These are phyloP conservation scores for Venustoraphidia nigricollis DNA, from an alignment of 2,888 invertebrate species.

Conservation along the genomic window DNA sequence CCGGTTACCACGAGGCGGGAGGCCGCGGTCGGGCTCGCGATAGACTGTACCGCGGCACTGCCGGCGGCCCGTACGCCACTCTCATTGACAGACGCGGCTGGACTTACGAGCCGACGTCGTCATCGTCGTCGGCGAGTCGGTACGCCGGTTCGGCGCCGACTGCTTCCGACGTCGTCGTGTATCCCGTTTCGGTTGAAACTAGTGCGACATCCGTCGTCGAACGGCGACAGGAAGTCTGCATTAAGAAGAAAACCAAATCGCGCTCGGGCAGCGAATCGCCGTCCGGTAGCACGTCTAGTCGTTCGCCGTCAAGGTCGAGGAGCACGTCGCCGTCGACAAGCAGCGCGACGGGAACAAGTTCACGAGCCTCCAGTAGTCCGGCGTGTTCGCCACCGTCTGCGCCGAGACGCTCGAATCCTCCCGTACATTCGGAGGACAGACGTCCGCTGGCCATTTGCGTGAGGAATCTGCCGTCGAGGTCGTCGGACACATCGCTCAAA, in stretches of 20 bases:
- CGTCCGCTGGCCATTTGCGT: constrained; percentile 82
- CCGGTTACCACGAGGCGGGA: constrained; percentile 28
- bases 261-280: constrained; percentile 35
- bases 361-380: constrained; percentile 39
- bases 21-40: constrained; percentile 27
- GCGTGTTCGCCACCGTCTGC: constrained; percentile 41
- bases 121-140: constrained; percentile 1
- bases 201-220: constrained; percentile 21
- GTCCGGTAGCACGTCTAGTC: constrained; percentile 35
- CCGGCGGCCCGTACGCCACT: constrained; percentile 10
- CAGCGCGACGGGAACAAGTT: constrained; percentile 43
- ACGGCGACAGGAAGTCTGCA: constrained; percentile 16
- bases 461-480: constrained; percentile 75
- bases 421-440: constrained; percentile 42
- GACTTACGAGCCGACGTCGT: constrained; percentile 4
- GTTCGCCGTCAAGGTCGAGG: constrained; percentile 35
- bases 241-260: constrained; percentile 28
- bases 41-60: constrained; percentile 24
- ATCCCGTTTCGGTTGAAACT: constrained; percentile 18
- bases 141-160: constrained; percentile 10
- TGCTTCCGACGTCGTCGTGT: constrained; percentile 9
- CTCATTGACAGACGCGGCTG: constrained; percentile 9
- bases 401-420: constrained; percentile 28
- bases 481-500: constrained; percentile 86
- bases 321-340: constrained; percentile 40